Conservation (phyloP, 2,113 vertebrate species). For the Columba livia region DNA sequence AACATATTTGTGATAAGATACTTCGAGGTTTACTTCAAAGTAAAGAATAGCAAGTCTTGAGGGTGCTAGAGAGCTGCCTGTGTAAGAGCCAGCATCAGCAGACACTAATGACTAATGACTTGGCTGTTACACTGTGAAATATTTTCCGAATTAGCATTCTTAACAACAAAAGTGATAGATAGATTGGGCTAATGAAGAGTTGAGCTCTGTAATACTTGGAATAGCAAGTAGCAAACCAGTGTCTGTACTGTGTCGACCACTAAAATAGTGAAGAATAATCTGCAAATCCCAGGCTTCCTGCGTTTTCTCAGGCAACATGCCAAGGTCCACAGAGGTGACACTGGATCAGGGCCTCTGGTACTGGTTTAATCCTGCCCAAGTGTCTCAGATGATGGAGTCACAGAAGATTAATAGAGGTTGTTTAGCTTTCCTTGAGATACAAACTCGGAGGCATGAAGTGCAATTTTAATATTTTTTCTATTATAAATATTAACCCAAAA, state of each 20-base stretch:
- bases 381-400: background rate
- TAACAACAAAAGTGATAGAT: background rate
- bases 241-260: background rate
- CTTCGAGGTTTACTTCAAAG: background rate
- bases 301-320: background rate
- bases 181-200: background rate
- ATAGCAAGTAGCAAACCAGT: background rate
- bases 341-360: background rate
- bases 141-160: background rate
- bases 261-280: background rate
- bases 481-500: conserved; percentile 75
- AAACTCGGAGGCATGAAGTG: background rate
- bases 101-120: fast-evolving
- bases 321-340: background rate
- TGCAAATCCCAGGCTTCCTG: background rate
- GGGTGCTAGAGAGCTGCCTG: background rate
- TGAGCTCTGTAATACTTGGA: background rate
- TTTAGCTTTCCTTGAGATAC: background rate
- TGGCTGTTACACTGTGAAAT: background rate
- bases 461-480: conserved; percentile 62
- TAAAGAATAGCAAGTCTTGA: background rate
- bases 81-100: background rate
- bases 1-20: background rate
- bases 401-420: background rate
- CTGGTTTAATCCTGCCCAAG: background rate